A percentile compares a stretch with the other conserved stretches of the same genome.
Conservation (phyloP, 2,797 vertebrate species). For the Hypotaenidia okinawae region DNA sequence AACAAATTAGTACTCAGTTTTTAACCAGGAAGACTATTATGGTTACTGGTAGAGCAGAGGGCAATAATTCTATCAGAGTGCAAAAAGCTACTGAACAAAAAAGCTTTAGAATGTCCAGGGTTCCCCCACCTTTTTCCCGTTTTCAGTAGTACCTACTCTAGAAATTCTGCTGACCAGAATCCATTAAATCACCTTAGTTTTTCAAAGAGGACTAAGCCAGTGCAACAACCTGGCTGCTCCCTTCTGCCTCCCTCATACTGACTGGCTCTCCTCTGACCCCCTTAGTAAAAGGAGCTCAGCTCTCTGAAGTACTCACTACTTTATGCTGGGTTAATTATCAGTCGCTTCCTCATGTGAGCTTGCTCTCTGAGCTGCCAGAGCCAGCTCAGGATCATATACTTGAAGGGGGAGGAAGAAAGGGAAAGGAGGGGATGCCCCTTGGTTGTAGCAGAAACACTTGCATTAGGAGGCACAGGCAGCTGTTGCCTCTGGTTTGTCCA, state of each 20-base stretch:
- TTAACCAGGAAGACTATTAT: neutral
- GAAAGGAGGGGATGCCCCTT: neutral
- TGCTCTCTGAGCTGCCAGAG: neutral
- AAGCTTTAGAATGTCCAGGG: neutral
- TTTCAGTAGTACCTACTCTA: neutral
- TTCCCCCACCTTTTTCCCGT: rapidly evolving
- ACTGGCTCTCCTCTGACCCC: neutral
- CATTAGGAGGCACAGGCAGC: neutral
- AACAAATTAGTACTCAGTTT: neutral
- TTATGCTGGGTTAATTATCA: neutral
- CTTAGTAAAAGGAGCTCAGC: neutral
- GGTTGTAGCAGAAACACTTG: neutral
- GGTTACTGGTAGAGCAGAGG: neutral
- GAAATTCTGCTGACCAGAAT: neutral
- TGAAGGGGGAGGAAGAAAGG: rapidly evolving
- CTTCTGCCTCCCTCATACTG: neutral
- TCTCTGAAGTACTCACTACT: neutral
- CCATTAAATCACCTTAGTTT: neutral
- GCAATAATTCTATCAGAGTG: neutral
- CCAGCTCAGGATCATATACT: neutral
- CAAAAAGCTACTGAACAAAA: neutral
- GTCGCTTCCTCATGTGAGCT: neutral
- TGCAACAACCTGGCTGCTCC: neutral
- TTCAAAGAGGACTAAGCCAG: neutral
- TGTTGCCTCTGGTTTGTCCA: neutral